A percentile compares a stretch with the other conserved stretches of the same genome.
phyloP scores from a whole-genome alignment of 2,888 invertebrate genomes.

The Meloe dianella region DNA sequence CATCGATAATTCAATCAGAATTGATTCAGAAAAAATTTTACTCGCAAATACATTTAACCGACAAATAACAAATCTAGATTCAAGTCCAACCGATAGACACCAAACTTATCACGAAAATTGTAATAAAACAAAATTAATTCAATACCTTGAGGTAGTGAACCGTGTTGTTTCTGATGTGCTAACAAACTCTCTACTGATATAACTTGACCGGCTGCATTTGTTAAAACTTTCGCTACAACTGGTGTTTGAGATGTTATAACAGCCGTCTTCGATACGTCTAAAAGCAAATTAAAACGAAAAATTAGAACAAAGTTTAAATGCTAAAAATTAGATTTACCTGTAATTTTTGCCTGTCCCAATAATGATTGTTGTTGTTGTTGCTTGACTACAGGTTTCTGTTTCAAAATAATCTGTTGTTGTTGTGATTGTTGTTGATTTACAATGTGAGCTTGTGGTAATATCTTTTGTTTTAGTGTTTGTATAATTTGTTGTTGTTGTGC shows the following conservation, averaged over 20 bases:
- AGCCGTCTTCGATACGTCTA: conserved; percentile 33
- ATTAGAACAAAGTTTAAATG: too few species aligned
- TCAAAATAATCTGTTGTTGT: conserved; percentile 60
- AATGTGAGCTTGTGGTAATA: conserved; percentile 55
- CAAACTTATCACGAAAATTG: too few species aligned
- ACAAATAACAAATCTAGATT: too few species aligned
- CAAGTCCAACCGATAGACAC: too few species aligned
- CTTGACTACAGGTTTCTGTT: conserved; percentile 61
- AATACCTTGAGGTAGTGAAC: conserved; percentile 62
- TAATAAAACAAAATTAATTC: background rate
- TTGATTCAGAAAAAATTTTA: too few species aligned
- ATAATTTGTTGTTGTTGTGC: conserved; percentile 60
- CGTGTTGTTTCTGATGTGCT: conserved; percentile 63
- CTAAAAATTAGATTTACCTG: too few species aligned
- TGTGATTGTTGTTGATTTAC: conserved; percentile 45
- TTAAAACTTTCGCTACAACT: conserved; percentile 75
- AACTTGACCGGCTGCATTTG: conserved; percentile 69
- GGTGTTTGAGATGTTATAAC: conserved; percentile 61
- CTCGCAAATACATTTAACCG: too few species aligned
- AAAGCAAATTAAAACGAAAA: too few species aligned
- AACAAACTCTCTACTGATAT: conserved; percentile 67
- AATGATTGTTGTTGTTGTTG: conserved; percentile 46
- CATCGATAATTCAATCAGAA: too few species aligned
- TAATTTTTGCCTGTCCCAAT: conserved; percentile 46
- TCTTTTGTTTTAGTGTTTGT: conserved; percentile 58